Conservation (phyloP, 2,113 vertebrate genomes). For the Hoplias malabaricus region DNA sequence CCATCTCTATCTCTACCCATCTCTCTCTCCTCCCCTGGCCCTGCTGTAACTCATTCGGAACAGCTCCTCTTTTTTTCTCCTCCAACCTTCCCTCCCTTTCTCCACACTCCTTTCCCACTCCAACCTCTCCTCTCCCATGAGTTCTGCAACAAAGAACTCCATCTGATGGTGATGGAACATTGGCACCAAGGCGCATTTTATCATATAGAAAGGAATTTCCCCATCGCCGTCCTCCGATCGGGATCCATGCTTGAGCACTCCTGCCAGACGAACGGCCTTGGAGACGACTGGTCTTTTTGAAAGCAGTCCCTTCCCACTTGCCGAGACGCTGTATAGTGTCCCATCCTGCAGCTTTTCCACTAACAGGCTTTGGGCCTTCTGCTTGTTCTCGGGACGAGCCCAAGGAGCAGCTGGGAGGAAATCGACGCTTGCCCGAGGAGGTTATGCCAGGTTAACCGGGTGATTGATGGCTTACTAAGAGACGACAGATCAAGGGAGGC, state of each 20-base stretch:
- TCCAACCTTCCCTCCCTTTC: conserved; percentile 49
- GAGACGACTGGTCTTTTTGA: neutral
- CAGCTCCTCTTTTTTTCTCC: too few species aligned
- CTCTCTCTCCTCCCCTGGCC: conserved; percentile 40
- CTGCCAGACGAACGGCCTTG: neutral
- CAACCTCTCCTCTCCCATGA: conserved; percentile 7
- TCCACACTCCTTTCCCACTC: conserved; percentile 49
- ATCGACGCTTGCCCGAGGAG: conserved; percentile 37
- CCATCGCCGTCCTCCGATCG: too few species aligned
- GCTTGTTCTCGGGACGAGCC: conserved; percentile 30
- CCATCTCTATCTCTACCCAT: conserved; percentile 31
- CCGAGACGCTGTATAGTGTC: neutral
- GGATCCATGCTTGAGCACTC: conserved; percentile 12
- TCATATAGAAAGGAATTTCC: conserved; percentile 53
- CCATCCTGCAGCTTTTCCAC: conserved; percentile 23
- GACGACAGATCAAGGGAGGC: conserved; percentile 40
- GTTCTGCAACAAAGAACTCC: conserved; percentile 57
- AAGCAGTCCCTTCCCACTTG: neutral
- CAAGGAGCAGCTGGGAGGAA: conserved; percentile 18
- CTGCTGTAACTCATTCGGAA: conserved; percentile 60
- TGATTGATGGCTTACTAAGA: conserved; percentile 57
- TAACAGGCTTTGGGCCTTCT: neutral
- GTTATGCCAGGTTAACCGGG: conserved; percentile 4
- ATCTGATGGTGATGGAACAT: conserved; percentile 62
- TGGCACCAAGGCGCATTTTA: conserved; percentile 42